Base-by-base conservation (phyloP, 2,888 invertebrate genomes). In the Chesias legatella region DNA sequence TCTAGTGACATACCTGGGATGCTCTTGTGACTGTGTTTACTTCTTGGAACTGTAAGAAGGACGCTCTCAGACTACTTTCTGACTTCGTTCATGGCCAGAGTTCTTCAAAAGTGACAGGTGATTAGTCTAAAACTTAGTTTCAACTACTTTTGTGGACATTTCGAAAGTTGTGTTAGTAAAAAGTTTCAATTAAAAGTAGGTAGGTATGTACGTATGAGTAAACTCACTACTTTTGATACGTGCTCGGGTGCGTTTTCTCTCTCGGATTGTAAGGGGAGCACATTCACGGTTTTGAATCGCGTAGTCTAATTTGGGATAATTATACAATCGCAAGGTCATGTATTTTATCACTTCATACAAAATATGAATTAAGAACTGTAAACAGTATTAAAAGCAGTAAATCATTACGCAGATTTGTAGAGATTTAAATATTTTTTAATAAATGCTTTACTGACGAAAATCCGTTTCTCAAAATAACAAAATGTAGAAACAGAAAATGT, bases 21-120 rank as follows among this genome's bases (percentile, higher is more conserved):
- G 78, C 74, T 80, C 71, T 67, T 77, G 70, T 82, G 77, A 81
- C 72, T 80, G 81, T 88, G 86, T 88, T 88, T 88, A 85, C 85
- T 80, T 86, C 83, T 69, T 75, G 69, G 57, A 69, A 72, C 63
- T 63, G 68, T 58, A 53, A 68, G 67, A 63, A 64, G 76, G 77
- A 76, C 77, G 79, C 76, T 72, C 43, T 56, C 54, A 6, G 30
- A 66, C 54, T 60, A 70, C 73, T 75, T 70, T 63, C 21, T 68
- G 76, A 73, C 70, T 68, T 76, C 75, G 72, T 63, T 47, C 71
- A 68, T 70, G 77, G 71, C 62, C 64, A 54, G 63, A 64, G 56
- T 48, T 59, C 56, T 35, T 42, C 50, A 43, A 53, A 70, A 74
- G 78, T 80, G 72, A 70, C 70, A 73, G 70, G 67, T 74, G 63